phyloP scores from a whole-genome alignment of 2,113 vertebrate species.

The Gallinago jamesoni region DNA sequence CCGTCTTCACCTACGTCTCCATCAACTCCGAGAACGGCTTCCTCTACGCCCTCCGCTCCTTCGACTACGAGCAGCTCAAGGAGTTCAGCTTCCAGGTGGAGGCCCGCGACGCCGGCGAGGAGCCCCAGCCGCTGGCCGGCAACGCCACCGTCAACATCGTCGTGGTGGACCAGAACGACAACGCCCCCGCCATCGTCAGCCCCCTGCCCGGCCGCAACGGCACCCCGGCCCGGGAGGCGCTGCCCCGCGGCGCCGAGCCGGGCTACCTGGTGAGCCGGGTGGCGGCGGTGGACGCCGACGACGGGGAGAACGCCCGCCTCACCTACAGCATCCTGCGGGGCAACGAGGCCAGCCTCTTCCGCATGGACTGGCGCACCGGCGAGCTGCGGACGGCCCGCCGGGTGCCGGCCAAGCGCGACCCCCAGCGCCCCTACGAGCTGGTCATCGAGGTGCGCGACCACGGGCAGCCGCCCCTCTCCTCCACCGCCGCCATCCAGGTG shows the following conservation, averaged over 20 bases:
- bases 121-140: conserved; percentile 82
- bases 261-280: conserved; percentile 92
- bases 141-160: conserved; percentile 92
- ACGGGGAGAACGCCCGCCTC: conserved; percentile 93
- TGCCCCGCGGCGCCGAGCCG: conserved; percentile 91
- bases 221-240: conserved; percentile 85
- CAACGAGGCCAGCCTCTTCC: conserved; percentile 92
- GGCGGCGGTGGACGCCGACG: conserved; percentile 92
- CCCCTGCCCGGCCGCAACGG: conserved; percentile 90
- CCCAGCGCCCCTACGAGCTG: conserved; percentile 89
- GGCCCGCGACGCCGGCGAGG: conserved; percentile 84
- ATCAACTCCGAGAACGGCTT: conserved; percentile 97
- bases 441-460: conserved; percentile 94
- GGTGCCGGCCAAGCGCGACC: conserved; percentile 87
- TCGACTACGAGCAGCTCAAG: conserved; percentile 96
- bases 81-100: conserved; percentile 94
- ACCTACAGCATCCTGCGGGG: conserved; percentile 93
- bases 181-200: conserved; percentile 87
- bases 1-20: conserved; percentile 96
- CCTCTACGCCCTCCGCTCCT: conserved; percentile 92
- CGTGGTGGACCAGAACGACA: conserved; percentile 96
- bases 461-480: conserved; percentile 93
- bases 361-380: conserved; percentile 96
- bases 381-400: conserved; percentile 89
- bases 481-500: conserved; percentile 88